A percentile compares a stretch with the other conserved stretches of the same genome.
These are phyloP conservation scores for Nasonia longicornis DNA, from an alignment of 1,140 invertebrate genomes.

Conservation along the genomic window DNA sequence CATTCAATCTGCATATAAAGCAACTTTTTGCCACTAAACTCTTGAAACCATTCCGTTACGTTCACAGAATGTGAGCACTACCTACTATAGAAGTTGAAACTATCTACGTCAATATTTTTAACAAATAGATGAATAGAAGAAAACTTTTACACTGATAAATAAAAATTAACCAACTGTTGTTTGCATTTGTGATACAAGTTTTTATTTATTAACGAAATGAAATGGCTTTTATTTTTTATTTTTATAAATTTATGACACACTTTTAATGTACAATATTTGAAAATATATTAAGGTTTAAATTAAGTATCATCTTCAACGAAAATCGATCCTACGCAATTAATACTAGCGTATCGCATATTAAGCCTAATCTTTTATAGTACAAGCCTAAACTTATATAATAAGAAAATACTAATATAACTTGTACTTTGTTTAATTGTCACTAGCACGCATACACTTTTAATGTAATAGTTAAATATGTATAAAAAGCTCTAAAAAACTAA, in stretches of 20 bases:
- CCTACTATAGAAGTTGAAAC: too few relatives aligned
- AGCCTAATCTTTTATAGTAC: not conserved
- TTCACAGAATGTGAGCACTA: too few relatives aligned
- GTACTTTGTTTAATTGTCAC: conserved; percentile 24
- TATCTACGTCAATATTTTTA: too few relatives aligned
- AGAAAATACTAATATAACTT: conserved; percentile 20
- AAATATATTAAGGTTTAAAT: conserved; percentile 35
- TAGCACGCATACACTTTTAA: conserved; percentile 13
- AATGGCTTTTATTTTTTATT: conserved; percentile 11
- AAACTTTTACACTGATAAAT: too few relatives aligned
- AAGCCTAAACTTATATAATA: not conserved
- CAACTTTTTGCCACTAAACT: too few relatives aligned
- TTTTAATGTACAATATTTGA: conserved; percentile 44
- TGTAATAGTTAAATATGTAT: conserved; percentile 20
- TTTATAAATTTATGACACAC: conserved; percentile 28
- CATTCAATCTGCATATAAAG: conserved; percentile 57
- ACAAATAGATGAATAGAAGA: too few relatives aligned
- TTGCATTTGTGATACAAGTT: conserved; percentile 24
- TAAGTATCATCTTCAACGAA: conserved; percentile 19
- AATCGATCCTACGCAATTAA: not conserved
- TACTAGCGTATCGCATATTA: conserved; percentile 1
- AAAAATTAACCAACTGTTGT: too few relatives aligned
- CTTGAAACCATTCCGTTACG: too few relatives aligned
- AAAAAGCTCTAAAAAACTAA: conserved; percentile 1
- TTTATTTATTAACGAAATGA: conserved; percentile 37